phyloP scores from a whole-genome alignment of 2,113 vertebrate species.

The Pollimyrus isidori region DNA sequence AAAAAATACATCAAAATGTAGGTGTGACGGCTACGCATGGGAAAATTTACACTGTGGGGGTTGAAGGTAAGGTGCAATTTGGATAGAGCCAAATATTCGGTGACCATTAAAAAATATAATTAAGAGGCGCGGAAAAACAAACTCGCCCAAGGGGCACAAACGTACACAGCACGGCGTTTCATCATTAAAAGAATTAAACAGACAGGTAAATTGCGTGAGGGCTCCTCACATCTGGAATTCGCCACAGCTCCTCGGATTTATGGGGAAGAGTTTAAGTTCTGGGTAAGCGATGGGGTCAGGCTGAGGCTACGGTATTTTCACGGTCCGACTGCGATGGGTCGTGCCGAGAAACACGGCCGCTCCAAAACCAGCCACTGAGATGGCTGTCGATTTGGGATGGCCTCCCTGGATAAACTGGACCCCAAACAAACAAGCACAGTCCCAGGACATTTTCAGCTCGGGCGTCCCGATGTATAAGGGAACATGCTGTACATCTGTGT shows the following conservation, averaged over 20 bases:
- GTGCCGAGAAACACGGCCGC: neutral
- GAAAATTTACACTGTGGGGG: conserved; percentile 21
- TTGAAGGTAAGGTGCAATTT: conserved; percentile 25
- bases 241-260: neutral
- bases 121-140: neutral
- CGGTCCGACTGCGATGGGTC: neutral
- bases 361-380: neutral
- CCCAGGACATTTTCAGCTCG: neutral
- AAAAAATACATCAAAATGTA: conserved; percentile 28
- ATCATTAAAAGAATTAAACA: neutral
- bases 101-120: conserved; percentile 3
- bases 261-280: neutral
- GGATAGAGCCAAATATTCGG: neutral
- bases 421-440: conserved; percentile 17
- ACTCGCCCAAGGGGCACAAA: neutral
- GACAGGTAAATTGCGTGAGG: neutral
- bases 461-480: conserved; percentile 18
- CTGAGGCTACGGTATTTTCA: neutral
- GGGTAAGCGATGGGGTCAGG: neutral
- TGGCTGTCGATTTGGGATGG: neutral
- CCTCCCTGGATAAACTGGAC: conserved; percentile 1
- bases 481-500: conserved; percentile 11
- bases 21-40: conserved; percentile 25
- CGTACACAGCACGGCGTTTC: neutral
- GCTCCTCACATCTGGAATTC: neutral